phyloP scores from a whole-genome alignment of 2,888 invertebrate genomes.

The Drosophila peninsularis region DNA sequence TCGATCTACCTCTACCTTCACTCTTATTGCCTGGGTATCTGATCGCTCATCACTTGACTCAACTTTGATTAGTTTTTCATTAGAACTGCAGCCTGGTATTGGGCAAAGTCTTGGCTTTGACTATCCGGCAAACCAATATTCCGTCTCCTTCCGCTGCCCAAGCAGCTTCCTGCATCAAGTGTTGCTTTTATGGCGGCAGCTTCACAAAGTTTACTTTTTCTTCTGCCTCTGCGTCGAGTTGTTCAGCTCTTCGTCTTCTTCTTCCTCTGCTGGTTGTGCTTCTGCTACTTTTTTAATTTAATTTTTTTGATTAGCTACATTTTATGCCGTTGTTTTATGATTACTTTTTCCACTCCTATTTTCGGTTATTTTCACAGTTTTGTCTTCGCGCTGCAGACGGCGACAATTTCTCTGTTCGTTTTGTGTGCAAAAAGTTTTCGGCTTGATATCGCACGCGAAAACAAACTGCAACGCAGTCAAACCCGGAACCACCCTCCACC shows the following conservation, averaged over 20 bases:
- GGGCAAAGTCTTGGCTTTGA: conserved; percentile 5
- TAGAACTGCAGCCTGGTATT: neutral
- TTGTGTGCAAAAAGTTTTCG: conserved; percentile 40
- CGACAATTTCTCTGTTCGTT: conserved; percentile 41
- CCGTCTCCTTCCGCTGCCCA: conserved; percentile 1
- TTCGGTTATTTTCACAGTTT: conserved; percentile 43
- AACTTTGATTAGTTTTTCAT: conserved; percentile 11
- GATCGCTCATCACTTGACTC: neutral
- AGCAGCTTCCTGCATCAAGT: conserved; percentile 29
- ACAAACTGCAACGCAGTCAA: conserved; percentile 14
- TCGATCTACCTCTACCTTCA: no score
- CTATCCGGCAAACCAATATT: conserved; percentile 10
- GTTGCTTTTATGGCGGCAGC: conserved; percentile 59
- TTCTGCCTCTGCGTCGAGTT: neutral
- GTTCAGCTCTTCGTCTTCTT: conserved; percentile 7
- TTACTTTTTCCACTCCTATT: conserved; percentile 23
- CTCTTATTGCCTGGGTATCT: neutral
- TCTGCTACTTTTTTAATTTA: conserved; percentile 31
- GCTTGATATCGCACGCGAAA: conserved; percentile 18
- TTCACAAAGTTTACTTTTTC: conserved; percentile 29
- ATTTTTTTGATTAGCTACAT: conserved; percentile 63
- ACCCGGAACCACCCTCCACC: neutral
- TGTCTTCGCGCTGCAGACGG: conserved; percentile 35
- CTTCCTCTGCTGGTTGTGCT: neutral
- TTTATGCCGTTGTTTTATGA: conserved; percentile 36